Percentiles rank a stretch among this genome's conserved stretches.
These are phyloP conservation scores for Patagioenas fasciata DNA, from an alignment of 2,113 vertebrate genomes.

Conservation along the genomic window DNA sequence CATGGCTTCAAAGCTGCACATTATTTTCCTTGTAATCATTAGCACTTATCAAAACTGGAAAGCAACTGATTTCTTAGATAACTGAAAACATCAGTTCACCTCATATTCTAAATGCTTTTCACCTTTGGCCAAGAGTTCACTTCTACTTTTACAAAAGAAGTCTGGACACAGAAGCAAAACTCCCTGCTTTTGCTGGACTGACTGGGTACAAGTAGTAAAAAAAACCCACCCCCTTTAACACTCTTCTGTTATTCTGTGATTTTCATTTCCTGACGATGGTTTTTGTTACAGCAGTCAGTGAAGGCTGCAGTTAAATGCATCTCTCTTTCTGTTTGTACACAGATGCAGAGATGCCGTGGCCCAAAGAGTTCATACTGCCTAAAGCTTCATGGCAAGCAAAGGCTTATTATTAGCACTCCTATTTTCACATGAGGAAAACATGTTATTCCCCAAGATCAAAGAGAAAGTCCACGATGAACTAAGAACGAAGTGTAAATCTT, in stretches of 20 bases:
- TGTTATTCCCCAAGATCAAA: not conserved
- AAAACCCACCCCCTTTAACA: fast-evolving
- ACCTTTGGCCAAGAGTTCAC: not conserved
- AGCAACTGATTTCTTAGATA: not conserved
- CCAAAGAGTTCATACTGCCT: not conserved
- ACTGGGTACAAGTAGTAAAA: not conserved
- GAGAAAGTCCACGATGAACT: not conserved
- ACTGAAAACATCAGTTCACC: not conserved
- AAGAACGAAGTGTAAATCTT: not conserved
- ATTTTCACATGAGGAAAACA: constrained; percentile 4
- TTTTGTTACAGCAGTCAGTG: not conserved
- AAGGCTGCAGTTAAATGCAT: not conserved
- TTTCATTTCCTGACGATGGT: not conserved
- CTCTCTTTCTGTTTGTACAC: not conserved
- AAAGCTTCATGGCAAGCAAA: not conserved
- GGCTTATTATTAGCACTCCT: not conserved
- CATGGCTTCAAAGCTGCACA: not conserved
- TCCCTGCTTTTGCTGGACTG: not conserved
- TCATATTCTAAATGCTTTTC: not conserved
- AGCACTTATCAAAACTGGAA: not conserved
- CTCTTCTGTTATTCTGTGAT: not conserved
- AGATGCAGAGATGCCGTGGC: not conserved
- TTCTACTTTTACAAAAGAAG: not conserved
- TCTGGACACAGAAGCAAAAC: not conserved
- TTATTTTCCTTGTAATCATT: not conserved